These are phyloP conservation scores for Aspidiotus destructor DNA, from an alignment of 2,888 invertebrate genomes.

Conservation along the genomic window DNA sequence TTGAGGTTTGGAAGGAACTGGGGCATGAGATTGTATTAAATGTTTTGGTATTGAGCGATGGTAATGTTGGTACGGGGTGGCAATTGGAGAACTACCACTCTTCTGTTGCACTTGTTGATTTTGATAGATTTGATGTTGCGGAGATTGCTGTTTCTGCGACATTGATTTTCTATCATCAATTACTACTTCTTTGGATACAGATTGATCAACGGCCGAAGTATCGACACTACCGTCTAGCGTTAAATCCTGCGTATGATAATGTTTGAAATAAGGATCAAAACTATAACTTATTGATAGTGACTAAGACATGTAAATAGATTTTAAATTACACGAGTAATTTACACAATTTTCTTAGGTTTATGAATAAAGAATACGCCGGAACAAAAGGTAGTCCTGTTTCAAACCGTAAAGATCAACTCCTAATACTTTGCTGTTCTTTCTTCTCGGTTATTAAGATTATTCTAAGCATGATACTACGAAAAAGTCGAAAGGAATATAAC, in stretches of 20 bases:
- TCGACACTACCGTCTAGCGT: slow-evolving; percentile 65
- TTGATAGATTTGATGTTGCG: slow-evolving; percentile 41
- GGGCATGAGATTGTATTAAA: slow-evolving; percentile 33
- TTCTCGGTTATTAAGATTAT: too few relatives aligned
- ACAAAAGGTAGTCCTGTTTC: too few relatives aligned
- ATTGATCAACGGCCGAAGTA: slow-evolving; percentile 45
- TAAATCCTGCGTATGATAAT: slow-evolving; percentile 50
- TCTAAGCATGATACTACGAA: too few relatives aligned
- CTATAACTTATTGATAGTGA: neutral
- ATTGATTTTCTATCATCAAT: slow-evolving; percentile 35
- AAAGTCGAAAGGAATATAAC: too few relatives aligned
- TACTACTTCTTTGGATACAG: slow-evolving; percentile 37
- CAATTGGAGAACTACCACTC: neutral
- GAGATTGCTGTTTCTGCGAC: slow-evolving; percentile 31
- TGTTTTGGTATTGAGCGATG: slow-evolving; percentile 31
- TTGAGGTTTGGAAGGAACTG: slow-evolving; percentile 31
- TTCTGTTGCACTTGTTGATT: slow-evolving; percentile 36
- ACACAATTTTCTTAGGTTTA: too few relatives aligned
- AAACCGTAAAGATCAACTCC: too few relatives aligned
- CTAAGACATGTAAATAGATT: too few relatives aligned
- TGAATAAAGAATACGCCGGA: too few relatives aligned
- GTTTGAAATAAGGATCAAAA: neutral
- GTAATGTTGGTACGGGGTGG: slow-evolving; percentile 13
- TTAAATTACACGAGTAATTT: too few relatives aligned
- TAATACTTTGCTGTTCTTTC: too few relatives aligned